A percentile compares a stretch with the other conserved stretches of the same genome.
These are phyloP conservation scores for Luffia ferchaultella DNA, from an alignment of 2,888 invertebrate species.

Conservation along the genomic window DNA sequence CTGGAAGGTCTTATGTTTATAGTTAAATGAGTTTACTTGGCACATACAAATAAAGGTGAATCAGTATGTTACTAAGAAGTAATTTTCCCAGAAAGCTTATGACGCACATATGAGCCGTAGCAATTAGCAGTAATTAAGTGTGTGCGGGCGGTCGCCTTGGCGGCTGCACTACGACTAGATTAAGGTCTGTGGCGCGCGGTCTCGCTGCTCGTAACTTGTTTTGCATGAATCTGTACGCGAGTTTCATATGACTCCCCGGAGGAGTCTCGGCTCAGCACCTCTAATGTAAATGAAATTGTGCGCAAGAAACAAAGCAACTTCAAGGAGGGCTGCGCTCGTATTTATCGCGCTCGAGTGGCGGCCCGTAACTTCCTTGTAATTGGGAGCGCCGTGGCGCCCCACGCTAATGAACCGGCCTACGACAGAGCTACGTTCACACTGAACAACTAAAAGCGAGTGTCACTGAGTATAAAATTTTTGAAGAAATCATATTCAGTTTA, in stretches of 20 bases:
- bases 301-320: conserved; percentile 58
- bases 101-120: conserved; percentile 48
- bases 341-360: conserved; percentile 56
- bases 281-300: conserved; percentile 64
- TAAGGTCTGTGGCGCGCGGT: conserved; percentile 45
- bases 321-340: conserved; percentile 29
- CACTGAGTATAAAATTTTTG: too few species aligned
- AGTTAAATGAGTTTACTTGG: too few species aligned
- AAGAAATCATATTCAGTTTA: too few species aligned
- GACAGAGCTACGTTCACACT: neutral
- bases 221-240: conserved; percentile 58
- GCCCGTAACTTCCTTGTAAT: conserved; percentile 47
- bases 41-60: too few species aligned
- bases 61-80: too few species aligned
- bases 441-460: neutral
- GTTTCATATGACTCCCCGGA: conserved; percentile 52
- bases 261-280: conserved; percentile 53
- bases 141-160: conserved; percentile 38
- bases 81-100: too few species aligned
- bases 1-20: too few species aligned
- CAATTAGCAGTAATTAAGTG: conserved; percentile 61
- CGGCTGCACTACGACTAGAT: conserved; percentile 37
- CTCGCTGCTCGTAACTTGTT: conserved; percentile 52
- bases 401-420: conserved; percentile 46
- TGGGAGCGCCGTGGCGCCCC: conserved; percentile 50